Evolutionary conservation across 2,888 invertebrate species (phyloP), one percentile per base, ranked within the genome.

Genomic region (Sympetrum striolatum): DNA sequence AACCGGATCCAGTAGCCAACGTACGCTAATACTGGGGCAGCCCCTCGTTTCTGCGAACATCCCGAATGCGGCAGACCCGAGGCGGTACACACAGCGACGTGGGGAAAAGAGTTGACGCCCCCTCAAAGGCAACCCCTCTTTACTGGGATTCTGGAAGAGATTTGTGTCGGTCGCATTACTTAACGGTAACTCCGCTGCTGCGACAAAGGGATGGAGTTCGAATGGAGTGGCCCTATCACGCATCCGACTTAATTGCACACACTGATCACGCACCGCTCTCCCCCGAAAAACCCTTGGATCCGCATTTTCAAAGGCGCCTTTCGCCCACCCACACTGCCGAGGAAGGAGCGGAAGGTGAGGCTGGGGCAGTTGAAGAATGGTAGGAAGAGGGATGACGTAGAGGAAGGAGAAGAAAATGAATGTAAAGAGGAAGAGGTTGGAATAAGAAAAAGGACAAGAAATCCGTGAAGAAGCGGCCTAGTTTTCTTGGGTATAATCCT

Each of bases 91-190:
- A 73, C 2, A 22, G 60, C 4, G n/a, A n/a, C n/a, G n/a, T 15
- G 18, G 64, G 25, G 73, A 31, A 73, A 73, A 31, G 31, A 73
- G 73, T 25, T 73, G 25, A 73, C 73, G 73, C 73, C 73, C 73
- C 73, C 73, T 73, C 73, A 73, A 73, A 73, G 73, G 31, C 25
- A 73, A 31, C 73, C 73, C 73, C 73, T 73, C 73, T 60, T 60
- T 53, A 86, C 58, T 64, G 35, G 86, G 86, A 86, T 86, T 86
- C 86, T 86, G 86, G n/a, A n/a, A 58, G 35, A 82, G 86, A 86
- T 86, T 86, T 86, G 53, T 53, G 86, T 86, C 86, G 64, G 35
- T 86, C 86, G 60, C 86, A 86, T 86, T 86, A 86, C 86, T 86
- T 86, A 86, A 86, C 86, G 82, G 35, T 31, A 60, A 58, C 60